Evolutionary conservation across 1,140 invertebrate genomes (phyloP).

Genomic region (Bilobella aurantiaca): DNA sequence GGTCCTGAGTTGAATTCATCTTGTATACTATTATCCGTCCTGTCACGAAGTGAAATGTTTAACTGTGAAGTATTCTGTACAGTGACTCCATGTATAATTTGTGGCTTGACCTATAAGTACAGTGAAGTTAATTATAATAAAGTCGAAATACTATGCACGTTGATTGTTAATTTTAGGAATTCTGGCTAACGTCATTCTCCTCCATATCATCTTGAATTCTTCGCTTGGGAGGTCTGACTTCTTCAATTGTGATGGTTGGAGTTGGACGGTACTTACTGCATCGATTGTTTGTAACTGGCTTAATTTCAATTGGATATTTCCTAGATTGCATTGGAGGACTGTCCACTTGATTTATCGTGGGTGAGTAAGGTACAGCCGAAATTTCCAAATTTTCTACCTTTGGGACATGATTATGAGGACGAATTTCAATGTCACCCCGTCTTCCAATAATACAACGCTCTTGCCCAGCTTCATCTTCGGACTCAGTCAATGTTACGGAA

Average conservation of each 20-base stretch:
- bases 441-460: neutral
- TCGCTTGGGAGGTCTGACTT: neutral
- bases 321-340: neutral
- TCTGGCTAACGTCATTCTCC: neutral
- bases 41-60: neutral
- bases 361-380: neutral
- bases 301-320: neutral
- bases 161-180: neutral
- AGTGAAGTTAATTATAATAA: no score
- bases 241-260: constrained; percentile 2
- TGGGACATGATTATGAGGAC: neutral
- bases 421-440: neutral
- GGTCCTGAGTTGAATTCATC: neutral
- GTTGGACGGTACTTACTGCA: neutral
- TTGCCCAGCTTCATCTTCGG: neutral
- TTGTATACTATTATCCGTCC: neutral
- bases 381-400: neutral
- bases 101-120: neutral
- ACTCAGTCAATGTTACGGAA: neutral
- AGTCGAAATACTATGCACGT: neutral
- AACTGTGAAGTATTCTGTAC: neutral
- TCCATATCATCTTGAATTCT: neutral
- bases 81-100: neutral
- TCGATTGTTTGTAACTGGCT: neutral
- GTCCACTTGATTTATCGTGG: neutral